These are phyloP conservation scores for Sebastolobus altivelis DNA, from an alignment of 2,797 vertebrate species.

Conservation along the genomic window DNA sequence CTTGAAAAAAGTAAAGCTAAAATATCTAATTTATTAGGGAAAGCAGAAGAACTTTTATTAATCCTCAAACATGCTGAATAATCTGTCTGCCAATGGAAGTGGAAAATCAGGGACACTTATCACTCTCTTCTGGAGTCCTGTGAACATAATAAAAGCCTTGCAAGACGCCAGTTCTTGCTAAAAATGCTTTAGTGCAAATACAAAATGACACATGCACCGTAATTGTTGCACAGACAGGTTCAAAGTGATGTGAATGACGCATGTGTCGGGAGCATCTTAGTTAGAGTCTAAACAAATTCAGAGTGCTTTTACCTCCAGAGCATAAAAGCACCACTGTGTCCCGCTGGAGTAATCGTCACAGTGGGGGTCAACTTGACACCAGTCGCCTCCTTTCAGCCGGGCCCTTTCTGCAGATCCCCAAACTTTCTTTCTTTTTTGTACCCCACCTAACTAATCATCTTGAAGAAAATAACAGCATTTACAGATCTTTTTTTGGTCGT, in stretches of 20 bases:
- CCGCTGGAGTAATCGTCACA: slow-evolving; percentile 31
- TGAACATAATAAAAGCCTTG: background rate
- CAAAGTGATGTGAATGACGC: slow-evolving; percentile 11
- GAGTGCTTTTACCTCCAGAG: slow-evolving; percentile 40
- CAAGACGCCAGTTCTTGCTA: background rate
- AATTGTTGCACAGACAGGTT: slow-evolving; percentile 6
- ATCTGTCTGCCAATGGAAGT: background rate
- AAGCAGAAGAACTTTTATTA: slow-evolving; percentile 1
- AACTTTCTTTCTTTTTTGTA: slow-evolving; percentile 20
- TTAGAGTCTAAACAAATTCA: slow-evolving; percentile 26
- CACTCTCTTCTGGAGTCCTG: background rate
- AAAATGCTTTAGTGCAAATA: slow-evolving; percentile 1
- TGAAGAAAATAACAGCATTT: slow-evolving; percentile 39
- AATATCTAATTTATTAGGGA: slow-evolving; percentile 1
- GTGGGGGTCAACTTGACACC: slow-evolving; percentile 36
- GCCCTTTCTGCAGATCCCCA: background rate
- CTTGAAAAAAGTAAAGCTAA: slow-evolving; percentile 13
- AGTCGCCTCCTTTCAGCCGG: background rate
- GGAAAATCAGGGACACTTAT: background rate
- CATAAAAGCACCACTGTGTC: slow-evolving; percentile 38
- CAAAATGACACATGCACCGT: background rate
- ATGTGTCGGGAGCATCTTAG: slow-evolving; percentile 9
- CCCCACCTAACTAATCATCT: slow-evolving; percentile 8
- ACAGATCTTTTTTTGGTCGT: background rate
- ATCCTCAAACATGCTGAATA: slow-evolving; percentile 8